Evolutionary conservation across 1,140 invertebrate genomes (phyloP).

Genomic region (Drosophila simulans): DNA sequence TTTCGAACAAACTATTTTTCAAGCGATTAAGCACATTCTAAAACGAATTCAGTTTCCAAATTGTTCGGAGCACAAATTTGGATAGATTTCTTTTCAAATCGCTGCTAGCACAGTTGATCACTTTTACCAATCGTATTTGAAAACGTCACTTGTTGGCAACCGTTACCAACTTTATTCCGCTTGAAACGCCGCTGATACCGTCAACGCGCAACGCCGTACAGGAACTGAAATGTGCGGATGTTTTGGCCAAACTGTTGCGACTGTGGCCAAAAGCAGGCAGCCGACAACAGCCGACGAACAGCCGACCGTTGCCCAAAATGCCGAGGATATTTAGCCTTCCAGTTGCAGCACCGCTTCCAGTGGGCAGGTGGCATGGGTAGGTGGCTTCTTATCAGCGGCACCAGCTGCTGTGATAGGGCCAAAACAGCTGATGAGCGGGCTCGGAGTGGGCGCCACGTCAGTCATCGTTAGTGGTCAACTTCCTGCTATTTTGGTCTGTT

Average conservation of each 20-base stretch:
- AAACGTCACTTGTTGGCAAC: constrained; percentile 67
- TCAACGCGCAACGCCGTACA: constrained; percentile 67
- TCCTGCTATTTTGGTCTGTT: not conserved
- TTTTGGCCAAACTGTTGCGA: constrained; percentile 66
- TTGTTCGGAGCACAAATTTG: not conserved
- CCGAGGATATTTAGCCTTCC: constrained; percentile 42
- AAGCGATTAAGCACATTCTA: not conserved
- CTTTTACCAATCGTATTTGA: constrained; percentile 14
- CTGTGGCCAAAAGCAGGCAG: constrained; percentile 23
- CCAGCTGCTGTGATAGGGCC: constrained; percentile 46
- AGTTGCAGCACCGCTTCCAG: constrained; percentile 68
- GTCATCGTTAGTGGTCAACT: not conserved
- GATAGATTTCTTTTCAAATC: not conserved
- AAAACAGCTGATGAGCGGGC: constrained; percentile 56
- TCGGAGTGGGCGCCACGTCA: not conserved
- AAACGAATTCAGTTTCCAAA: not conserved
- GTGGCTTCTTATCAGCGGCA: constrained; percentile 28
- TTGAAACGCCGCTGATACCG: constrained; percentile 47
- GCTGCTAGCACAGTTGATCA: not conserved
- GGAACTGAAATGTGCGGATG: constrained; percentile 66
- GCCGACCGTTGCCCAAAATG: constrained; percentile 20
- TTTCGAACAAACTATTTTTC: not conserved
- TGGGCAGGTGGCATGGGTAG: constrained; percentile 21
- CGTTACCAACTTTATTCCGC: constrained; percentile 10
- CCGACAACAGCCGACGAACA: constrained; percentile 20